Evolutionary conservation across 2,888 invertebrate species (phyloP).

Genomic region (Caenorhabditis auriculariae): DNA sequence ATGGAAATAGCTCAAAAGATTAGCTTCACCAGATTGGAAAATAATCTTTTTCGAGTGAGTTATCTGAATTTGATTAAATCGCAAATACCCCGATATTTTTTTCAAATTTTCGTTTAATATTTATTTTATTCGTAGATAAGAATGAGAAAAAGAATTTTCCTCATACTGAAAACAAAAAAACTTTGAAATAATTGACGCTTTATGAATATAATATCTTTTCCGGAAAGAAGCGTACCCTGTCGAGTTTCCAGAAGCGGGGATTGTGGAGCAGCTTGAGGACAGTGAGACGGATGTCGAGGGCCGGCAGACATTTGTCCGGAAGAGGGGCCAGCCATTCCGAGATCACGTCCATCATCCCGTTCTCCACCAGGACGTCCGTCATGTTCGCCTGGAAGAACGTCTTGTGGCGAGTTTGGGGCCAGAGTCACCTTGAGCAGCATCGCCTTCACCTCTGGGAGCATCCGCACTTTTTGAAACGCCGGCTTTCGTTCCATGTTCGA

Average conservation of each 20-base stretch:
- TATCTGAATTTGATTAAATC: too few species aligned
- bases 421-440: conserved; percentile 78
- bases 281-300: conserved; percentile 85
- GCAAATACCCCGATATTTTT: too few species aligned
- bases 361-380: conserved; percentile 91
- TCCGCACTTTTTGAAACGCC: conserved; percentile 85
- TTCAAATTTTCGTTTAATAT: too few species aligned
- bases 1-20: too few species aligned
- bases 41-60: too few species aligned
- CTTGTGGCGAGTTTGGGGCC: too few species aligned
- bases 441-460: conserved; percentile 84
- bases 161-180: too few species aligned
- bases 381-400: conserved; percentile 73
- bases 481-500: conserved; percentile 81
- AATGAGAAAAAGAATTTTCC: too few species aligned
- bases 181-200: too few species aligned
- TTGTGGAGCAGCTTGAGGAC: conserved; percentile 71
- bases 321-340: conserved; percentile 97
- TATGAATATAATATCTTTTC: too few species aligned
- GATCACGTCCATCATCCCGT: conserved; percentile 72
- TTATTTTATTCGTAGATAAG: too few species aligned
- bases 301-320: conserved; percentile 93
- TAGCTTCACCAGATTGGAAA: too few species aligned
- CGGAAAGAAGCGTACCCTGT: conserved; percentile 6
- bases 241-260: conserved; percentile 32